Evolutionary conservation across 2,888 invertebrate genomes (phyloP).

Genomic region (Diadegma fenestrale): DNA sequence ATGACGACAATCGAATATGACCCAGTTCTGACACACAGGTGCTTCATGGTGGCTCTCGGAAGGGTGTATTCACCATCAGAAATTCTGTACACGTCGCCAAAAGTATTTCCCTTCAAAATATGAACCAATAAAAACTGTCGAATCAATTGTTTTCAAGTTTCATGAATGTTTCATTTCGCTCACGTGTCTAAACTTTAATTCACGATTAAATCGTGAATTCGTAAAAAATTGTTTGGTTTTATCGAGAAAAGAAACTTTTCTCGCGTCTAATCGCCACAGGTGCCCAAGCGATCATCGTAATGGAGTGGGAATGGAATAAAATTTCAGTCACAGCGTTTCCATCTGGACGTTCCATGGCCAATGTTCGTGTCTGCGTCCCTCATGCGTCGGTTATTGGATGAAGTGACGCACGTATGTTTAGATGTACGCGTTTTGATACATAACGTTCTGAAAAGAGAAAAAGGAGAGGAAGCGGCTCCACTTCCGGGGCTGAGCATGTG

Average conservation of each 20-base stretch:
- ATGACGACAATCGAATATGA: constrained; percentile 56
- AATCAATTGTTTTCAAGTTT: background rate
- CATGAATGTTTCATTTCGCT: background rate
- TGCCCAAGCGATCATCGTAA: constrained; percentile 68
- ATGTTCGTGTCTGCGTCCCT: constrained; percentile 14
- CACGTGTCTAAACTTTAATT: background rate
- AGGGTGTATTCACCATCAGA: background rate
- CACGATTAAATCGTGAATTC: background rate
- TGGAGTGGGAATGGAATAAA: constrained; percentile 43
- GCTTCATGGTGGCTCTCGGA: constrained; percentile 12
- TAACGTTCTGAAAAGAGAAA: constrained; percentile 40
- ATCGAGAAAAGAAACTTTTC: background rate
- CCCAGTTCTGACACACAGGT: constrained; percentile 63
- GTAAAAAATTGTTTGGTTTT: background rate
- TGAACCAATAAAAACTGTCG: background rate
- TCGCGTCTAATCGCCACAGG: constrained; percentile 63
- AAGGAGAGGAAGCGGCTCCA: constrained; percentile 60
- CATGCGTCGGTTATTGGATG: constrained; percentile 30
- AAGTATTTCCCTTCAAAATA: constrained; percentile 20
- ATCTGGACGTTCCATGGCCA: constrained; percentile 58
- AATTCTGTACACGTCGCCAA: background rate
- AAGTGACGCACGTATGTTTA: constrained; percentile 23
- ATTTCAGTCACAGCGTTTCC: constrained; percentile 24
- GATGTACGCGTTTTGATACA: constrained; percentile 48
- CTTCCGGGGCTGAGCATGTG: constrained; percentile 69